These are phyloP conservation scores for Drosophila ironensis DNA, from an alignment of 1,140 invertebrate species.

Conservation along the genomic window DNA sequence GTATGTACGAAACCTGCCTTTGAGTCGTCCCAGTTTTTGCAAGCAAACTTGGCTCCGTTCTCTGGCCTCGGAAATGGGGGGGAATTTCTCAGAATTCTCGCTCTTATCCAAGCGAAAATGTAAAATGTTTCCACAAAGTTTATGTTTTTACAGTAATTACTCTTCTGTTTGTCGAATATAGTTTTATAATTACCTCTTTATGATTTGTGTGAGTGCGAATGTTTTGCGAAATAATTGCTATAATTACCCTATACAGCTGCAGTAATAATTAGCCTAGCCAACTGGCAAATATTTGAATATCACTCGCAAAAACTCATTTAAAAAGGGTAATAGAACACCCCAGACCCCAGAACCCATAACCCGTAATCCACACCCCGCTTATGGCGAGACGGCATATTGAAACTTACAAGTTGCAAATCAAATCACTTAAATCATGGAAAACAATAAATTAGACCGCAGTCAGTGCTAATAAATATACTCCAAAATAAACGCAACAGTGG, in stretches of 20 bases:
- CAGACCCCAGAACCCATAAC: too few species aligned
- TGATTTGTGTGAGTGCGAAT: constrained; percentile 12
- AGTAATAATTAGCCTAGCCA: too few species aligned
- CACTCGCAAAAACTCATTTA: constrained; percentile 1
- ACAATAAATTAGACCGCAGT: constrained; percentile 20
- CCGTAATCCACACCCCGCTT: too few species aligned
- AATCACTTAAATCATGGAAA: constrained; percentile 55
- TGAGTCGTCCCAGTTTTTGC: constrained; percentile 35
- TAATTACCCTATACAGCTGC: neutral
- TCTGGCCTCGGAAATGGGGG: constrained; percentile 6
- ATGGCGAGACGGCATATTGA: constrained; percentile 10
- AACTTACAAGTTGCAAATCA: constrained; percentile 1
- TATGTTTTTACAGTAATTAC: too few species aligned
- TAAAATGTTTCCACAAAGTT: too few species aligned
- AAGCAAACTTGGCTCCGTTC: constrained; percentile 36
- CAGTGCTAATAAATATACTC: constrained; percentile 61
- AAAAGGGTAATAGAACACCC: too few species aligned
- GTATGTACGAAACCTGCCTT: constrained; percentile 10
- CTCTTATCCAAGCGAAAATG: neutral
- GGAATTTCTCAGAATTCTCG: neutral
- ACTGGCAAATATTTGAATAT: too few species aligned
- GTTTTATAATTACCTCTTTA: too few species aligned
- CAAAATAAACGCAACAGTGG: constrained; percentile 50
- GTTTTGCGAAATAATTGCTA: constrained; percentile 14
- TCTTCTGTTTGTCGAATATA: too few species aligned